phyloP scores from a whole-genome alignment of 2,113 vertebrate species.

The Sprattus sprattus region DNA sequence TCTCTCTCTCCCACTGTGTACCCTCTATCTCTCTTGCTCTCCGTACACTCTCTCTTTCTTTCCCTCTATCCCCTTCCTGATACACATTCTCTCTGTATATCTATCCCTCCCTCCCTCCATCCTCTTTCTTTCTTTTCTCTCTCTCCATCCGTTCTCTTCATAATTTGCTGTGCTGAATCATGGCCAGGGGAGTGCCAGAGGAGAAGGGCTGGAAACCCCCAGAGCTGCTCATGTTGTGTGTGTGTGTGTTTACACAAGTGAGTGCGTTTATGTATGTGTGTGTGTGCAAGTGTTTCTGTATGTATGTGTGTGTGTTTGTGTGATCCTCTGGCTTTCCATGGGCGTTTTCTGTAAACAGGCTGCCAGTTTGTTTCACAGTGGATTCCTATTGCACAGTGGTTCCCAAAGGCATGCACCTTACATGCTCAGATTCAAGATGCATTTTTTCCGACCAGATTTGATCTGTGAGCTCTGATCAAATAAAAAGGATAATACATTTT shows the following conservation, averaged over 20 bases:
- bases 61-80: neutral
- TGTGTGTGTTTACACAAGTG: neutral
- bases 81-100: neutral
- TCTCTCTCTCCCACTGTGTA: neutral
- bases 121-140: neutral
- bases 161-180: slow-evolving; percentile 20
- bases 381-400: neutral
- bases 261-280: neutral
- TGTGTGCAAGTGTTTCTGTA: neutral
- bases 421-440: too few relatives aligned
- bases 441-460: too few relatives aligned
- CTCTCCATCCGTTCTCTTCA: neutral
- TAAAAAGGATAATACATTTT: too few relatives aligned
- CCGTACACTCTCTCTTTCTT: neutral
- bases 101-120: neutral
- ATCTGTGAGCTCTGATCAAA: too few relatives aligned
- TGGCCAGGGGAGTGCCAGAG: slow-evolving; percentile 10
- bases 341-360: neutral
- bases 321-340: neutral
- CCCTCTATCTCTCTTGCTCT: neutral
- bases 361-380: neutral
- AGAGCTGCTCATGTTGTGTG: neutral
- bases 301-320: neutral
- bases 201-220: neutral
- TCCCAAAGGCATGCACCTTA: too few relatives aligned